phyloP scores from a whole-genome alignment of 2,888 invertebrate species.

The Calameuta pallipes region DNA sequence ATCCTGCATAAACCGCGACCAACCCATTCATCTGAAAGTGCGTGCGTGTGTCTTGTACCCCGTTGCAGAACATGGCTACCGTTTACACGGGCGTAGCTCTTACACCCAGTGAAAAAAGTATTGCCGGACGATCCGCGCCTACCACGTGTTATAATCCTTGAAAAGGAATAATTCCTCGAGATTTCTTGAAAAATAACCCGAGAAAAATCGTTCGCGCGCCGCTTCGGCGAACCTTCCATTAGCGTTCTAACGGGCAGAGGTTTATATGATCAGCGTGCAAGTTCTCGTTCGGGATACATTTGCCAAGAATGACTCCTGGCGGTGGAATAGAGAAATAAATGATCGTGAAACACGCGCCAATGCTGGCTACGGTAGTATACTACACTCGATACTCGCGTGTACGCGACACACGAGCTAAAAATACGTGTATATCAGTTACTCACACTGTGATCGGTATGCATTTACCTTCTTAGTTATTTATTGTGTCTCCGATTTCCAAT shows the following conservation, averaged over 20 bases:
- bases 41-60: slow-evolving; percentile 51
- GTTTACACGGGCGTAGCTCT: slow-evolving; percentile 19
- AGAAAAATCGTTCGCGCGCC: background rate
- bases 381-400: background rate
- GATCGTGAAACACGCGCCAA: slow-evolving; percentile 6
- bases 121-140: background rate
- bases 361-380: background rate
- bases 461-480: slow-evolving; percentile 1
- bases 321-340: slow-evolving; percentile 4
- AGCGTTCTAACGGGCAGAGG: background rate
- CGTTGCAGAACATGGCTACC: slow-evolving; percentile 32
- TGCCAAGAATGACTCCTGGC: background rate
- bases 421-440: background rate
- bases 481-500: background rate
- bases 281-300: background rate
- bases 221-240: background rate
- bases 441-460: background rate
- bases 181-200: background rate
- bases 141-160: background rate
- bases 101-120: background rate
- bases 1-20: slow-evolving; percentile 27
- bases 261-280: background rate
- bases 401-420: too few relatives aligned
- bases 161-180: background rate
- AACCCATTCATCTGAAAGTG: slow-evolving; percentile 46